These are phyloP conservation scores for Anhinga rufa DNA, from an alignment of 2,113 vertebrate genomes.

Conservation along the genomic window DNA sequence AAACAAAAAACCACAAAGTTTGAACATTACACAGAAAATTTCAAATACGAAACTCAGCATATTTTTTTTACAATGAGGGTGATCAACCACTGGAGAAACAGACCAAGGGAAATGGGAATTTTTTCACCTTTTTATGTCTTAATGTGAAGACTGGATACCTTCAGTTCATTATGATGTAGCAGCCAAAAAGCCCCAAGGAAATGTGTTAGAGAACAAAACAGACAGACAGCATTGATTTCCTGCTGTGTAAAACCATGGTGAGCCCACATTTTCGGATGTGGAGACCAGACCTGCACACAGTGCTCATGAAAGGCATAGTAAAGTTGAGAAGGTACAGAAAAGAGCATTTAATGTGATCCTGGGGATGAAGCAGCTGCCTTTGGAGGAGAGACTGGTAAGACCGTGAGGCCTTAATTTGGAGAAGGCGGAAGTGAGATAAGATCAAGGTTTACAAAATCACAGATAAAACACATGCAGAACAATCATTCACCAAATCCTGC, in stretches of 20 bases:
- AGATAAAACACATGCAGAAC: background rate
- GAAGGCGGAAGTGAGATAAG: too few species aligned
- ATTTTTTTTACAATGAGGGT: background rate
- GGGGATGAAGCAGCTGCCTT: background rate
- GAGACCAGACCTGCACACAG: background rate
- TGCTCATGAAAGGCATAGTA: background rate
- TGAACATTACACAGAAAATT: background rate
- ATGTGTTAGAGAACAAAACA: background rate
- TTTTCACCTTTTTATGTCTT: background rate
- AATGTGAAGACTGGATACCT: background rate
- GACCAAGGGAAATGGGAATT: background rate
- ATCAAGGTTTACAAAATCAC: too few species aligned
- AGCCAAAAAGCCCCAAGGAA: background rate
- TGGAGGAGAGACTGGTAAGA: background rate
- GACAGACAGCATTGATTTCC: background rate
- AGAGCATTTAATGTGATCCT: background rate
- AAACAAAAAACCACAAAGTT: background rate
- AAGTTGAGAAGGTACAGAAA: background rate
- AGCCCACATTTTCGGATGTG: background rate
- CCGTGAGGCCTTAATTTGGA: background rate
- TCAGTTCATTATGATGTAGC: background rate
- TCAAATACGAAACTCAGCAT: background rate
- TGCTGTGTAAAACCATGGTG: background rate
- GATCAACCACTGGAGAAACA: background rate
- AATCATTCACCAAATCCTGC: background rate